phyloP scores from a whole-genome alignment of 2,797 vertebrate species.

The Naso thynnoides region DNA sequence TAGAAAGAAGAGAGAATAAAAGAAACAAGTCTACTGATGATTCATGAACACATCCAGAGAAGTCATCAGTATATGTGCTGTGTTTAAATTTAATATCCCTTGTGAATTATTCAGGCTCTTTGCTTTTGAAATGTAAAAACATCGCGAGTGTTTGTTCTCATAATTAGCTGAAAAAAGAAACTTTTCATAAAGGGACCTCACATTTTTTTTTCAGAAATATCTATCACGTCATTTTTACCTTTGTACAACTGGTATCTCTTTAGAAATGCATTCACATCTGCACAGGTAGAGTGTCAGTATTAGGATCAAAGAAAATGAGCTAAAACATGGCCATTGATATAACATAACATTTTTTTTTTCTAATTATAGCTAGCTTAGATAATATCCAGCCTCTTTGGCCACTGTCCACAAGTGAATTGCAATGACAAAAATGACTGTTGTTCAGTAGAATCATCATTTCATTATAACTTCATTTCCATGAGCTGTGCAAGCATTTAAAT shows the following conservation, averaged over 20 bases:
- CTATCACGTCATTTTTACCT: conserved; percentile 35
- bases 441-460: not conserved
- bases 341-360: not conserved
- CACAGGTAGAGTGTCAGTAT: conserved; percentile 8
- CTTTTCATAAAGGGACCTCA: conserved; percentile 22
- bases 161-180: conserved; percentile 43
- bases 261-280: conserved; percentile 16
- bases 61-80: conserved; percentile 58
- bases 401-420: not conserved
- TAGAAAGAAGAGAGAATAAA: not conserved
- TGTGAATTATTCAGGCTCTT: conserved; percentile 48
- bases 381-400: not conserved
- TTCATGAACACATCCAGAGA: conserved; percentile 43
- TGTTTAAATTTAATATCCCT: conserved; percentile 52
- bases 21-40: conserved; percentile 27
- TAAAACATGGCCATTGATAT: not conserved
- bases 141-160: conserved; percentile 49
- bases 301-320: conserved; percentile 30
- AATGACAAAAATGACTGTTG: conserved; percentile 2
- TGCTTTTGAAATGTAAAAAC: conserved; percentile 62
- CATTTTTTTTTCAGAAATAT: conserved; percentile 39
- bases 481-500: not conserved
- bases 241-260: conserved; percentile 23
- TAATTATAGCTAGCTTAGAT: not conserved
- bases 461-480: not conserved